Evolutionary conservation across 2,797 vertebrate genomes (phyloP), one percentile per base, ranked within the genome.

Genomic region (Thalassophryne amazonica): DNA sequence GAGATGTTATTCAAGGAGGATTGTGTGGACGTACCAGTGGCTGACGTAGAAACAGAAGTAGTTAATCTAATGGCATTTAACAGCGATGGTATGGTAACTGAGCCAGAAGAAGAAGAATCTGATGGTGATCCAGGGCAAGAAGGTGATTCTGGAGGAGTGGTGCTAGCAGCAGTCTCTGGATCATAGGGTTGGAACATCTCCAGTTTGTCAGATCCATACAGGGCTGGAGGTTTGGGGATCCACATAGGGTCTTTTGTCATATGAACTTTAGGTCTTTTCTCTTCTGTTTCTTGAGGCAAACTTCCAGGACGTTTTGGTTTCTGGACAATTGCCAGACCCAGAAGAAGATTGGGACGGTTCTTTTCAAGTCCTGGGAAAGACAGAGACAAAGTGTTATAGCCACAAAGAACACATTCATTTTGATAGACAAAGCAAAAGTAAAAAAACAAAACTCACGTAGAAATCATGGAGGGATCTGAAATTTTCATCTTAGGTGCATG

Each of bases 271-370:
- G 81, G 68, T 77, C 90, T 89, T 70, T 95, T 99, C 46, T 97
- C 93, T 21, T 96, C 93, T 42, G 49, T 17, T 41, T 98, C 95
- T 1, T 69, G 69, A 2, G 77, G 55, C 1, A 76, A 51, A 19
- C 11, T 38, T 37, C 86, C 88, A 19, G 81, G 80, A 25, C 93
- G 93, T 57, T 98, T 99, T 22, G 78, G 57, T 65, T 93, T 97
- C 68, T 99, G 97, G 79, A 94, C 90, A 63, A 99, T 92, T 11
- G 94, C 95, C 48, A 99, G 67, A 19, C 97, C 97, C 27, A 99
- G 91, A 50, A 99, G 93, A 54, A 99, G 87, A 86, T 98, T 98
- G 2, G 96, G 96, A 18, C 94, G 91, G 12, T 91, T 91, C 33
- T 89, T 90, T 80, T 99, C 97, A 51, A 99, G 91, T 38, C 97